Evolutionary conservation across 2,888 invertebrate species (phyloP), one percentile per base, ranked within the genome.

Genomic region (Cerastoderma edule): DNA sequence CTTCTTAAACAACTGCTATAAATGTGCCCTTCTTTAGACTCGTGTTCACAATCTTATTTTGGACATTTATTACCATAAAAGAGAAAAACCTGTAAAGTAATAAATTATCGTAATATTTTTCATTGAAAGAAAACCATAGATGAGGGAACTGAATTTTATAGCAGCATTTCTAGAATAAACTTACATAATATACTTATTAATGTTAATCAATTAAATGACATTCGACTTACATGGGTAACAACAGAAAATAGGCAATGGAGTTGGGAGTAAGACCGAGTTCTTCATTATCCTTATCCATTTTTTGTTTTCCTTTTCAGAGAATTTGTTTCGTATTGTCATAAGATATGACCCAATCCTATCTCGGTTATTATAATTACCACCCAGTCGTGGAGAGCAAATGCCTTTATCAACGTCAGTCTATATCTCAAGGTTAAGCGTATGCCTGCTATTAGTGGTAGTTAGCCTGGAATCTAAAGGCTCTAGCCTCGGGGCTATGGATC

Each of bases 261-360:
- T n/a, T n/a, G 27, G 50, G 24, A 22, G 50, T 50, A 10, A 5
- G 27, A 50, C n/a, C n/a, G n/a, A n/a, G n/a, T n/a, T n/a, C n/a
- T n/a, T n/a, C n/a, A n/a, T n/a, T n/a, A n/a, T n/a, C n/a, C n/a
- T n/a, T n/a, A n/a, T n/a, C n/a, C 60, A 27, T 60, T 60, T 60
- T 33, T 69, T 60, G 32, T 63, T 69, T 69, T 69, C 60, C 63
- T 69, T 68, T 69, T 69, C 69, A 69, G 69, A 69, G 60, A 46
- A 69, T 35, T 69, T 35, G 32, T 48, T 30, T 69, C 69, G 35
- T 69, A 30, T 32, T n/a, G n/a, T n/a, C n/a, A n/a, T n/a, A n/a
- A n/a, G n/a, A n/a, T n/a, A n/a, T n/a, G 60, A 44, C 22, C 63
- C 63, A 69, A 48, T 44, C 8, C 22, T 60, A 60, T 56, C 68